A percentile compares a stretch with the other conserved stretches of the same genome.
These are phyloP conservation scores for Holacanthella duospinosa DNA, from an alignment of 2,888 invertebrate species.

Conservation along the genomic window DNA sequence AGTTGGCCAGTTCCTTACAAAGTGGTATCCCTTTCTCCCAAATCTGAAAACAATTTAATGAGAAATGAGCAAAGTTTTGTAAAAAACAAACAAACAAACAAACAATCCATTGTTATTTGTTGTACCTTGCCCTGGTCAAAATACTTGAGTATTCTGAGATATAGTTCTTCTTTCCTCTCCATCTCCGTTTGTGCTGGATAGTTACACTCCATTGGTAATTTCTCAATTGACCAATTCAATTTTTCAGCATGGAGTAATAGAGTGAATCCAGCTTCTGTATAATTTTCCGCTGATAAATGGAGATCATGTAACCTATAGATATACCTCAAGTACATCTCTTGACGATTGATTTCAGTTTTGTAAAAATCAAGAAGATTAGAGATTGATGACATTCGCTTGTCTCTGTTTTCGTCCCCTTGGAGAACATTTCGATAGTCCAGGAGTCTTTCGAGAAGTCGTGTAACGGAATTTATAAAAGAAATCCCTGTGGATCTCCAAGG, in stretches of 20 bases:
- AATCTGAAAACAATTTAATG: slow-evolving; percentile 48
- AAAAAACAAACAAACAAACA: background rate
- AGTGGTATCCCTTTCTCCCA: slow-evolving; percentile 94
- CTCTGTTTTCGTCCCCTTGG: slow-evolving; percentile 87
- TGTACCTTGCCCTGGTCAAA: slow-evolving; percentile 88
- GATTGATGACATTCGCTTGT: slow-evolving; percentile 92
- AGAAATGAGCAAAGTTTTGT: background rate
- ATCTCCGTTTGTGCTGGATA: slow-evolving; percentile 36
- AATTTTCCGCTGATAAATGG: slow-evolving; percentile 82
- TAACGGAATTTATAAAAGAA: slow-evolving; percentile 66
- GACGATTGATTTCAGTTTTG: slow-evolving; percentile 85
- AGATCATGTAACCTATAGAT: slow-evolving; percentile 89
- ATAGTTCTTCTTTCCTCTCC: slow-evolving; percentile 31
- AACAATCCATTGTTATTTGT: slow-evolving; percentile 8
- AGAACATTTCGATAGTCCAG: slow-evolving; percentile 90
- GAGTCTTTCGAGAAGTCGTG: slow-evolving; percentile 71
- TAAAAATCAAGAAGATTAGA: slow-evolving; percentile 94
- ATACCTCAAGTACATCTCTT: slow-evolving; percentile 84
- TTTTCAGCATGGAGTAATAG: slow-evolving; percentile 87
- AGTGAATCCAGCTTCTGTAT: slow-evolving; percentile 88
- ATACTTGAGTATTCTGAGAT: slow-evolving; percentile 59
- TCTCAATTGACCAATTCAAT: slow-evolving; percentile 57
- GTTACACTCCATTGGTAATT: slow-evolving; percentile 38
- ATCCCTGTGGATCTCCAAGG: slow-evolving; percentile 78
- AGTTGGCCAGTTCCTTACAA: slow-evolving; percentile 73